Evolutionary conservation across 1,140 invertebrate species (phyloP).

Genomic region (Neoseiulus cucumeris): DNA sequence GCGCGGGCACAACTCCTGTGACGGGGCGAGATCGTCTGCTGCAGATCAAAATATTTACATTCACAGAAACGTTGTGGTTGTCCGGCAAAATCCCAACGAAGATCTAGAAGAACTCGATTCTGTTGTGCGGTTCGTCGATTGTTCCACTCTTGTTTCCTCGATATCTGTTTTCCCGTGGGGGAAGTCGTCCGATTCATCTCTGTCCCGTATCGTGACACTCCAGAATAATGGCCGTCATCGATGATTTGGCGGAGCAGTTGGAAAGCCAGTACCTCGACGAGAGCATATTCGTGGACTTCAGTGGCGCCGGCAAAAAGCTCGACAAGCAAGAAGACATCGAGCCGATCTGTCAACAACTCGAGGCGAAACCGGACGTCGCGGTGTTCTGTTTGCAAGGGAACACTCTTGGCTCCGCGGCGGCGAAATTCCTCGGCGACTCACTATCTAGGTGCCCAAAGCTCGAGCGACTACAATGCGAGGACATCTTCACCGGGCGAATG

Average conservation of each 20-base stretch:
- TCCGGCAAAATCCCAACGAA: too few species aligned
- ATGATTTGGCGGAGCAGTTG: conserved; percentile 16
- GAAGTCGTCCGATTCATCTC: too few species aligned
- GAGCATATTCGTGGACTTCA: conserved; percentile 33
- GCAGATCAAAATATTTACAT: too few species aligned
- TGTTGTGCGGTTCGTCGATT: too few species aligned
- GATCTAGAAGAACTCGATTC: too few species aligned
- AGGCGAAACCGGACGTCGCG: conserved; percentile 18
- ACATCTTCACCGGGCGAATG: conserved; percentile 82
- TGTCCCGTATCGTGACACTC: too few species aligned
- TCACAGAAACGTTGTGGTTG: too few species aligned
- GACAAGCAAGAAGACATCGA: conserved; percentile 37
- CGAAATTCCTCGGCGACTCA: conserved; percentile 56
- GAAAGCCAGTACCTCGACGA: conserved; percentile 22
- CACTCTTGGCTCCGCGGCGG: conserved; percentile 69
- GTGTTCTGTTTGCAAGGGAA: conserved; percentile 69
- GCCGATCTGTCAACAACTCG: conserved; percentile 21
- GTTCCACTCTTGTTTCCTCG: too few species aligned
- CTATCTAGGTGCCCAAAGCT: conserved; percentile 33
- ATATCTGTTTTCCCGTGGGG: too few species aligned
- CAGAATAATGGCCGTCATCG: too few species aligned
- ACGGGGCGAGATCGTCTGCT: too few species aligned
- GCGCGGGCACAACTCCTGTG: too few species aligned
- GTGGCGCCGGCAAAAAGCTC: conserved; percentile 41
- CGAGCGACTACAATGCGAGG: conserved; percentile 54